Percentiles rank a stretch among this genome's conserved stretches.
phyloP scores from a whole-genome alignment of 2,113 vertebrate genomes.

The Cinclus cinclus region DNA sequence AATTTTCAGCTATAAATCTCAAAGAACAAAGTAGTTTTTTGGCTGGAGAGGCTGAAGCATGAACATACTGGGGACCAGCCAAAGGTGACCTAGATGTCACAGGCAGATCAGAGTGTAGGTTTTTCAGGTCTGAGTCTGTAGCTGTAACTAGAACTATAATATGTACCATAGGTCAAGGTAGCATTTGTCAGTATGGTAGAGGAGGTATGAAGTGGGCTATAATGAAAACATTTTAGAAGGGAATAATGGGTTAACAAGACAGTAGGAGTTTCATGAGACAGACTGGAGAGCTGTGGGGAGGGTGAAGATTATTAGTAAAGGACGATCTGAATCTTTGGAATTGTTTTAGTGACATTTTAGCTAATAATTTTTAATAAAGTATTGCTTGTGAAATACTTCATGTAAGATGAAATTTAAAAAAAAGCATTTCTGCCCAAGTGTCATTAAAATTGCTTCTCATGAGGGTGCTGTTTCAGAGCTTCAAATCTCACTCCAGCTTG shows the following conservation, averaged over 20 bases:
- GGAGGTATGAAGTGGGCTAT: constrained; percentile 41
- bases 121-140: not conserved
- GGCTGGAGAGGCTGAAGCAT: not conserved
- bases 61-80: not conserved
- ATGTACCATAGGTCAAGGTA: not conserved
- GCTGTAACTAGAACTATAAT: not conserved
- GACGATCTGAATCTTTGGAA: not conserved
- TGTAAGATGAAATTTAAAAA: not conserved
- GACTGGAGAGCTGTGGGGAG: not conserved
- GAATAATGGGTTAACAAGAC: constrained; percentile 28
- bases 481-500: not conserved
- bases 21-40: not conserved
- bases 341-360: not conserved
- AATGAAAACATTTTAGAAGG: not conserved
- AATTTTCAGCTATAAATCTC: not conserved
- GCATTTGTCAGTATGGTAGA: constrained; percentile 11
- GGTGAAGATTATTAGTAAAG: not conserved
- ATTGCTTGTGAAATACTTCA: not conserved
- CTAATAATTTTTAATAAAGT: not conserved
- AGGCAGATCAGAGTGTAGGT: not conserved
- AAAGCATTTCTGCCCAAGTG: not conserved
- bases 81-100: not conserved
- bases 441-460: not conserved
- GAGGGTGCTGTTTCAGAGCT: not conserved
- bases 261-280: constrained; percentile 30